A percentile compares a stretch with the other conserved stretches of the same genome.
Evolutionary conservation across 2,888 invertebrate genomes (phyloP).

Genomic region (Pristionchus maxplancki): DNA sequence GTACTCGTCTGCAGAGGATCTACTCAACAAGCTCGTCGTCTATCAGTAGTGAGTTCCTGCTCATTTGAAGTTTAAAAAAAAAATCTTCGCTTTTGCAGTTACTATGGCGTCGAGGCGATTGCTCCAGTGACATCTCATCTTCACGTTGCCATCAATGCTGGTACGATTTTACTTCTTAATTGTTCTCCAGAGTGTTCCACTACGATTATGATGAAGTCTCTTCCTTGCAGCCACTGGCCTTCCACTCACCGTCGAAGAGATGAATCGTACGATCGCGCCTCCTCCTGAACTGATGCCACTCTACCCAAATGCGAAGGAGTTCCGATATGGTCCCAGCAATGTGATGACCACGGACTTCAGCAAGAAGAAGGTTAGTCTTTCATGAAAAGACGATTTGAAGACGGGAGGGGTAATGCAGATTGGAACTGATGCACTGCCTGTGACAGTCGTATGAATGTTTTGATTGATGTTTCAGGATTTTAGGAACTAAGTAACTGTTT

Average conservation of each 20-base stretch:
- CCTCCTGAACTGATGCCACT: slow-evolving; percentile 8
- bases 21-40: neutral
- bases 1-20: neutral
- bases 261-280: neutral
- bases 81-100: neutral
- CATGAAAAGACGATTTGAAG: too few species aligned
- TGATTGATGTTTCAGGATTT: too few species aligned
- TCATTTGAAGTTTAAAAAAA: neutral
- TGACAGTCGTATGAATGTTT: too few species aligned
- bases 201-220: neutral
- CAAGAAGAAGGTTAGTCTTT: neutral
- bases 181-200: neutral
- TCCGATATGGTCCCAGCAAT: neutral
- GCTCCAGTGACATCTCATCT: neutral
- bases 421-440: too few species aligned
- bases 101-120: neutral
- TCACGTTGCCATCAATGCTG: neutral
- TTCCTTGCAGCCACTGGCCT: neutral
- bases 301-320: neutral
- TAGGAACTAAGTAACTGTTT: too few species aligned
- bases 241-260: neutral
- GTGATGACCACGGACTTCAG: neutral
- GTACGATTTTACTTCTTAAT: neutral
- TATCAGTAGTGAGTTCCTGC: neutral
- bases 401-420: too few species aligned